A percentile compares a stretch with the other conserved stretches of the same genome.
Conservation (phyloP, 2,888 invertebrate species). For the Xestia sexstrigata region DNA sequence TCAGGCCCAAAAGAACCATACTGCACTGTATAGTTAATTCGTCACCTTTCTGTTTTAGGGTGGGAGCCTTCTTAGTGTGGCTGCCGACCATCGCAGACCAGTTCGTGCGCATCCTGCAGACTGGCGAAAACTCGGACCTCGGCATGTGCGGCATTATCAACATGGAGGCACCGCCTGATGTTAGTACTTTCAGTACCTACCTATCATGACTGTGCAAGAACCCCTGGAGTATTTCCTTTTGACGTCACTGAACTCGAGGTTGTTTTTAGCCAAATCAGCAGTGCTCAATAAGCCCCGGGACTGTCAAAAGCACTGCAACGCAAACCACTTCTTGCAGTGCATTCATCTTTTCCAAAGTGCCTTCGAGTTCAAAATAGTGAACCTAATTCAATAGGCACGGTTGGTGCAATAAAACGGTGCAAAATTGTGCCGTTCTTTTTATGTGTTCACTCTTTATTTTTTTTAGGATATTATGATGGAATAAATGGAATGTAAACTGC, state of each 20-base stretch:
- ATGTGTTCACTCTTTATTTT: not conserved
- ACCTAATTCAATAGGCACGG: not conserved
- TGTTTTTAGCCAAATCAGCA: not conserved
- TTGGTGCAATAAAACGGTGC: not conserved
- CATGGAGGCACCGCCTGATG: conserved; percentile 64
- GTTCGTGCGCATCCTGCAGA: conserved; percentile 76
- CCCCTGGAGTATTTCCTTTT: not conserved
- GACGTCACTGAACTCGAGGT: not conserved
- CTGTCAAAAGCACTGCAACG: not conserved
- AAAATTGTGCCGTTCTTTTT: not conserved
- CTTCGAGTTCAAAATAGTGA: not conserved
- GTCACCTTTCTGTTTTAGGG: conserved; percentile 64
- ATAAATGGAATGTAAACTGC: too few relatives aligned
- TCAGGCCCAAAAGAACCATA: not conserved
- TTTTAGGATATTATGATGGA: too few relatives aligned
- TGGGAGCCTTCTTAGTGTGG: conserved; percentile 81
- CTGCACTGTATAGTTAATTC: not conserved
- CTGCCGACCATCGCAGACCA: conserved; percentile 81
- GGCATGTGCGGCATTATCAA: conserved; percentile 79
- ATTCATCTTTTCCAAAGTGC: not conserved
- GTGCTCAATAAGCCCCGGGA: not conserved
- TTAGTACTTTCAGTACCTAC: conserved; percentile 54
- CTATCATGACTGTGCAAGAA: not conserved
- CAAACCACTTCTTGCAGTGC: not conserved
- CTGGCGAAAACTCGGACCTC: conserved; percentile 74